These are phyloP conservation scores for Lasiurus cinereus DNA, from an alignment of 2,113 vertebrate species.

Conservation along the genomic window DNA sequence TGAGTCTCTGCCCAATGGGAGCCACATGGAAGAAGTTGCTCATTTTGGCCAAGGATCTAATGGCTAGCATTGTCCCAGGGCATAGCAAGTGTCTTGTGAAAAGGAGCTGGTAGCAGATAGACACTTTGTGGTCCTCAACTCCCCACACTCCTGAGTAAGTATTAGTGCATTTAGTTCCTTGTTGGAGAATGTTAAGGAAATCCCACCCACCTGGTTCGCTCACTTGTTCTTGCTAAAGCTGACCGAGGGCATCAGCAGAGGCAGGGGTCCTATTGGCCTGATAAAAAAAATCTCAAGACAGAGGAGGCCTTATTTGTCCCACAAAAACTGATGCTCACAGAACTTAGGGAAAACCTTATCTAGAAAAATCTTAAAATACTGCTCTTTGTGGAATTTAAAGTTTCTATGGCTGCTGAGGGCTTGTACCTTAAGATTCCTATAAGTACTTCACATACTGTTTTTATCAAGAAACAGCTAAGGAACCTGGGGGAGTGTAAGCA, in stretches of 20 bases:
- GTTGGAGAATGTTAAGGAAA: background rate
- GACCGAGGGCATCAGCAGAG: no score
- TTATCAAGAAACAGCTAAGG: conserved; percentile 5
- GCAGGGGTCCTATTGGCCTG: background rate
- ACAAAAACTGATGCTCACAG: background rate
- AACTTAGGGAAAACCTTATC: background rate
- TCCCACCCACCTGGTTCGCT: background rate
- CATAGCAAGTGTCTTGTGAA: background rate
- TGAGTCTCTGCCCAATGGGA: background rate
- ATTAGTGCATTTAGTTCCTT: background rate
- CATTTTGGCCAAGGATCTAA: background rate
- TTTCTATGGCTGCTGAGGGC: background rate
- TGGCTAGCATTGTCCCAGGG: background rate
- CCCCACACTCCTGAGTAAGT: background rate
- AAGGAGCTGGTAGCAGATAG: background rate
- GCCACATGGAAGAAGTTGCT: background rate
- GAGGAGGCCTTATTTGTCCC: background rate
- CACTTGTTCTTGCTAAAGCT: background rate
- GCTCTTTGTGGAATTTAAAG: background rate
- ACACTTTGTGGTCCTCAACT: background rate
- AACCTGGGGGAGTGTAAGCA: background rate
- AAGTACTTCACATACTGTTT: background rate
- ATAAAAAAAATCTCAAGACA: background rate
- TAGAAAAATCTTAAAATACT: background rate
- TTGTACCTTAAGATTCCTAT: background rate